Evolutionary conservation across 2,797 vertebrate genomes (phyloP), one percentile per base, ranked within the genome.

Genomic region (Selene dorsalis): DNA sequence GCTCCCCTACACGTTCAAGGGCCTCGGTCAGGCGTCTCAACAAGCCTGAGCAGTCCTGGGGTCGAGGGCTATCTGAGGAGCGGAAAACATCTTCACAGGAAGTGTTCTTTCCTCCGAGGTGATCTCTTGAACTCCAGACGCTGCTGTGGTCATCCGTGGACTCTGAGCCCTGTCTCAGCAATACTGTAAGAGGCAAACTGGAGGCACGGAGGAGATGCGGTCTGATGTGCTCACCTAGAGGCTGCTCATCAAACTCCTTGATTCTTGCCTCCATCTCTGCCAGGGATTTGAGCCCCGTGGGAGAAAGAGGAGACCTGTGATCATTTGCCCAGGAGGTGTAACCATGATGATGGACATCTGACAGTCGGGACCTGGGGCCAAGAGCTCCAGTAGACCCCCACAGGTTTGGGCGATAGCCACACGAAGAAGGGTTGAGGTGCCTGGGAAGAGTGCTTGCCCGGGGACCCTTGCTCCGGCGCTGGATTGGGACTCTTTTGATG

Each of bases 131-230:
- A 0, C 89, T 87, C 1, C 68, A 43, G 38, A 93, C 62, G 64
- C 93, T 95, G 63, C 84, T 56, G 7, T 56, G 76, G 53, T 95
- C 93, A 0, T 94, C 94, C 0, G 84, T 88, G 58, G 92, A 94
- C 17, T 94, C 94, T 0, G 86, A 92, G 47, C 81, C 88, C 70
- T 94, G 95, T 68, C 94, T 93, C 0, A 95, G 94, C 0, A 94
- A 94, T 47, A 98, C 94, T 0, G 97, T 94, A 0, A 95, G 94
- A 0, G 98, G 98, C 92, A 99, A 92, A 91, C 98, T 99, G 79
- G 97, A 96, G 4, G 98, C 96, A 22, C 98, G 94, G 73, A 97
- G 87, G 28, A 99, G 95, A 87, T 97, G 95, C 1, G 98, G 98
- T 74, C 97, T 92, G 7, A 95, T 94, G 38, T 94, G 93, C 65